Percentiles rank a stretch among this genome's conserved stretches.
Conservation (phyloP, 92 coral and sea anemone species). For the Umimayanthus kanabou region DNA sequence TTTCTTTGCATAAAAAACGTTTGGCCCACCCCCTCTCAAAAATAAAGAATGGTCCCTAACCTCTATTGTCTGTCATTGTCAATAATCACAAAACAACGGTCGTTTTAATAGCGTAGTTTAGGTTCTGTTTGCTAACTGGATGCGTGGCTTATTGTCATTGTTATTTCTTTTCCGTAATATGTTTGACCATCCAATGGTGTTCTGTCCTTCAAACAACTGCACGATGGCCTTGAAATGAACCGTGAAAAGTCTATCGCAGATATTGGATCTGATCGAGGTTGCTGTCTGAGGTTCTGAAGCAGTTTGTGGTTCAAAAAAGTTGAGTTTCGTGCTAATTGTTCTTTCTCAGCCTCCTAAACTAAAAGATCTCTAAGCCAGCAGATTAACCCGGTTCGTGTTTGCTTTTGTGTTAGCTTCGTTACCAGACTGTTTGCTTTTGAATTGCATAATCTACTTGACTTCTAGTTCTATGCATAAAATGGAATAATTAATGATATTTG, state of each 20-base stretch:
- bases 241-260: too few relatives aligned
- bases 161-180: too few relatives aligned
- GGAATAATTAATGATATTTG: not conserved
- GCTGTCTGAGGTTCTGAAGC: too few relatives aligned
- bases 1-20: too few relatives aligned
- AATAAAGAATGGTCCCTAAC: too few relatives aligned
- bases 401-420: not conserved
- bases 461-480: not conserved
- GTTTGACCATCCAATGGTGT: too few relatives aligned
- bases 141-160: not conserved
- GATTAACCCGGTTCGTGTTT: not conserved
- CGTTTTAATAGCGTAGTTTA: too few relatives aligned
- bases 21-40: too few relatives aligned
- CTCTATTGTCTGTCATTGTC: not conserved
- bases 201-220: too few relatives aligned
- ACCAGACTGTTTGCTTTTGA: not conserved
- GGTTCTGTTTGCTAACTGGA: not conserved
- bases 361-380: not conserved
- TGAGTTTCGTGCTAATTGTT: not conserved
- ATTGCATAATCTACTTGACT: constrained; percentile 1
- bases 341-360: not conserved
- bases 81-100: not conserved
- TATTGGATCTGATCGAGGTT: not conserved
- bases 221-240: too few relatives aligned
- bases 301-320: not conserved